Evolutionary conservation across 2,797 vertebrate genomes (phyloP), one percentile per base, ranked within the genome.

Genomic region (Salmo trutta): DNA sequence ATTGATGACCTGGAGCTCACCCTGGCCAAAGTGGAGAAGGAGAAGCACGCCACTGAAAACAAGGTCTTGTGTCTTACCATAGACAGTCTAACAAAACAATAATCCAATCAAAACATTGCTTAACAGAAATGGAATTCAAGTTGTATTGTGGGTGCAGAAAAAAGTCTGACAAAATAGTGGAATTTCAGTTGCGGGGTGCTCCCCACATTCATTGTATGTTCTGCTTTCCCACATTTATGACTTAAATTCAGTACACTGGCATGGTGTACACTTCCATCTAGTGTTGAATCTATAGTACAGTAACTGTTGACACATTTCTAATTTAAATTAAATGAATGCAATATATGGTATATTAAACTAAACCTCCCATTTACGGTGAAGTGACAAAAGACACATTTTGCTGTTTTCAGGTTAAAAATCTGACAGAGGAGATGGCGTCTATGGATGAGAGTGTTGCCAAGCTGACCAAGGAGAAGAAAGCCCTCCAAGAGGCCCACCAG

Each of bases 391-490:
- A 29, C 27, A 0, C 12, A 12, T 47, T 47, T 1, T 2, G 2
- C 12, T 4, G 3, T 47, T 47, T 12, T 0, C 41, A 47, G 41
- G 41, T 47, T 47, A 47, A 47, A 47, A 47, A 47, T 10, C 41
- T 47, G 41, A 47, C 41, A 12, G 41, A 47, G 10, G 41, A 47
- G 41, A 47, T 47, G 41, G 41, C 41, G 2, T 47, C 41, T 62
- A 10, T 47, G 41, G 41, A 47, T 47, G 93, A 93, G 84, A 93
- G 70, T 27, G 91, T 94, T 81, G 92, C 93, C 68, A 94, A 95
- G 66, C 69, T 95, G 59, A 93, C 90, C 8, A 94, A 93, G 77
- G 94, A 95, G 82, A 95, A 94, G 84, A 95, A 94, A 72, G 87
- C 89, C 51, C 86, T 95, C 6, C 94, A 94, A 80, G 93, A 95